Base-by-base conservation (phyloP, 2,113 vertebrate species). In the Gambusia affinis region DNA sequence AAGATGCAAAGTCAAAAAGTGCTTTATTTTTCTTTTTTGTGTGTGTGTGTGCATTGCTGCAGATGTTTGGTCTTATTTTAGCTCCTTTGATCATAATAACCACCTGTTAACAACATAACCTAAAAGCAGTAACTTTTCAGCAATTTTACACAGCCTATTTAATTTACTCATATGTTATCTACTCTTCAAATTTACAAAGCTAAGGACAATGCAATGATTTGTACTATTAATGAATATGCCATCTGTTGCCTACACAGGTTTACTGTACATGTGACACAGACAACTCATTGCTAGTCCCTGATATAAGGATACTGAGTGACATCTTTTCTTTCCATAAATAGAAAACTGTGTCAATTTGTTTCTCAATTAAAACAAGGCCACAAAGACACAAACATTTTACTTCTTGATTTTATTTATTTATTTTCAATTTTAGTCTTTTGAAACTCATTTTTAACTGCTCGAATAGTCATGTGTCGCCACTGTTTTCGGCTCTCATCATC, bases 21-120 rank as follows among this genome's bases (percentile, higher is more conserved):
- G 70, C 31, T 77, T 6, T 19, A 31, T 33, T 67, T 72, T 70
- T 70, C 1, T 19, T 19, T 47, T 8, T 5, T 19, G 27, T 27
- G 27, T 27, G 27, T 27, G 27, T 64, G 27, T 61, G 19, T 64
- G 31, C 17, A 24, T 80, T 24, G 61, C 65, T 27, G 19, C 75
- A 81, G 67, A 73, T 84, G 78, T 82, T 87, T 51, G 80, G 42
- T 61, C 30, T 67, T 75, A 70, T 78, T 76, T 61, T 66, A 17
- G 12, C 2, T 72, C 29, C 64, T 61, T 70, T 15, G 47, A 70
- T 30, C 61, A 31, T 73, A 67, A 76, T 79, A 79, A 80, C 70
- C 78, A 72, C 70, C 63, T 54, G 70, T 69, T 72, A 69, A 74
- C 60, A 33, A 44, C 42, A 64, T 19, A 54, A 67, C 63, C 67